phyloP scores from a whole-genome alignment of 2,888 invertebrate genomes.

The Agonopterix heracliana region DNA sequence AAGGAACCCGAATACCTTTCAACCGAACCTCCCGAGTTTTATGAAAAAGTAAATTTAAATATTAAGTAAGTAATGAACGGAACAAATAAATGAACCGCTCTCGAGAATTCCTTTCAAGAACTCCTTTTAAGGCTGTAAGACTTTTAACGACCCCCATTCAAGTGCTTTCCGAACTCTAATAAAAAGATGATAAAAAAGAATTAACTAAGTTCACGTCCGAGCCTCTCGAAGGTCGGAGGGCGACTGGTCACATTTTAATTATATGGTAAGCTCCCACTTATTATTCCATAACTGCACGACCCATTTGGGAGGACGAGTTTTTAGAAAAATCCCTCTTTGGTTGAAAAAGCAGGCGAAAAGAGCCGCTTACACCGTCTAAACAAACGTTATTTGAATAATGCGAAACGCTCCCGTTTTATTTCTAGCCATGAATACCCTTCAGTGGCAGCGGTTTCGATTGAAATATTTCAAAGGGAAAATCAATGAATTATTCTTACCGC shows the following conservation, averaged over 20 bases:
- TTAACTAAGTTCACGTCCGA: constrained; percentile 39
- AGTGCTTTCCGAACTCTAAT: constrained; percentile 60
- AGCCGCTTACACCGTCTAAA: constrained; percentile 29
- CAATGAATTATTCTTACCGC: constrained; percentile 2
- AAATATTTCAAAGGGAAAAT: constrained; percentile 2
- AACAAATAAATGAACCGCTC: constrained; percentile 53
- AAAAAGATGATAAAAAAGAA: constrained; percentile 62
- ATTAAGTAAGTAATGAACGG: constrained; percentile 54
- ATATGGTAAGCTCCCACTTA: constrained; percentile 51
- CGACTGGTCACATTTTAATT: constrained; percentile 39
- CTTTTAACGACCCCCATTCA: constrained; percentile 62
- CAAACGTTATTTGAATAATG: constrained; percentile 38
- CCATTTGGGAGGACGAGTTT: constrained; percentile 25
- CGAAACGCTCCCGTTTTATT: constrained; percentile 20
- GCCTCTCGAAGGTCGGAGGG: constrained; percentile 25
- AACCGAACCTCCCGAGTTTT: constrained; percentile 24
- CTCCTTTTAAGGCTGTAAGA: constrained; percentile 50
- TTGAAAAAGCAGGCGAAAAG: constrained; percentile 28
- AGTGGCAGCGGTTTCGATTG: constrained; percentile 1
- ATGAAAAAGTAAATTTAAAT: constrained; percentile 43
- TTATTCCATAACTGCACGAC: constrained; percentile 47
- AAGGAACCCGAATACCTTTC: constrained; percentile 26
- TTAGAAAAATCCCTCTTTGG: constrained; percentile 9
- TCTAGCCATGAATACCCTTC: constrained; percentile 21
- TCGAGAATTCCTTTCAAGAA: constrained; percentile 43